phyloP scores from a whole-genome alignment of 2,888 invertebrate species.

The Drosophila phalerata region DNA sequence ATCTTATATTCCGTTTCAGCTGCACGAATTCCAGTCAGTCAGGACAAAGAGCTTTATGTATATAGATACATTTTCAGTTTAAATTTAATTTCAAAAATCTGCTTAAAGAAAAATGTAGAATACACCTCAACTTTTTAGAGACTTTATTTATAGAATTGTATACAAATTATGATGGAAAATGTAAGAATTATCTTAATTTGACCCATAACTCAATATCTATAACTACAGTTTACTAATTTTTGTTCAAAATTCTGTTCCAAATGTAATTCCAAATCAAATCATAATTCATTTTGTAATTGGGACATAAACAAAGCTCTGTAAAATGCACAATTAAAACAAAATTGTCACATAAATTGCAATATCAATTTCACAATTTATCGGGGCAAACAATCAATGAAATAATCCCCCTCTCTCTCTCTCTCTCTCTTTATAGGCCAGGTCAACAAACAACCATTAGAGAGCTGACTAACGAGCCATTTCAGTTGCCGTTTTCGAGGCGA shows the following conservation, averaged over 20 bases:
- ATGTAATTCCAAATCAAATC: conserved; percentile 8
- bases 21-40: too few species aligned
- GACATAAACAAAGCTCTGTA: conserved; percentile 18
- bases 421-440: neutral
- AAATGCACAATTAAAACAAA: conserved; percentile 59
- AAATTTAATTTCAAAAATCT: too few species aligned
- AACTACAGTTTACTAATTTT: neutral
- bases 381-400: conserved; percentile 51
- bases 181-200: neutral
- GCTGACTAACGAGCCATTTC: conserved; percentile 65
- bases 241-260: neutral
- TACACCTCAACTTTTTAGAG: too few species aligned
- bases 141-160: too few species aligned
- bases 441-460: conserved; percentile 61
- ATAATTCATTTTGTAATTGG: conserved; percentile 27
- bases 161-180: neutral
- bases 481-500: conserved; percentile 21
- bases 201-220: too few species aligned
- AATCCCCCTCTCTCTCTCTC: neutral
- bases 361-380: conserved; percentile 54
- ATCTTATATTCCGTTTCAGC: too few species aligned
- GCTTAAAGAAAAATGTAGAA: too few species aligned
- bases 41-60: too few species aligned
- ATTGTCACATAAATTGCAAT: conserved; percentile 66
- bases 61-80: too few species aligned